phyloP scores from a whole-genome alignment of 35 echinoderm and acorn worm genomes.

The Anneissia japonica region DNA sequence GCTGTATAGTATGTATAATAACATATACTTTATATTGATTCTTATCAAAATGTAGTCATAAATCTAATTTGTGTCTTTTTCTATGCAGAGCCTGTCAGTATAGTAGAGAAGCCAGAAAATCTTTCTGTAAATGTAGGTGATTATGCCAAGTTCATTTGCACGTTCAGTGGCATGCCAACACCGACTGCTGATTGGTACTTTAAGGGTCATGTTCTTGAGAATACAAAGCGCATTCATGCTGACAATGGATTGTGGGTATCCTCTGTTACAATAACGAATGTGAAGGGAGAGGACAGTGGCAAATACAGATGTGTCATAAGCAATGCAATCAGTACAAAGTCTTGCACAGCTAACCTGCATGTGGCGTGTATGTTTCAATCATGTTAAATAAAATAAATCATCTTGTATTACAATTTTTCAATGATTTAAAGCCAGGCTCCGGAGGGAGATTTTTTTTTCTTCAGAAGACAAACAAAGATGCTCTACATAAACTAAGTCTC shows the following conservation, averaged over 20 bases:
- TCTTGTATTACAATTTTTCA: too few species aligned
- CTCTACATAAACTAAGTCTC: too few species aligned
- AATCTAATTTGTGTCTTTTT: neutral
- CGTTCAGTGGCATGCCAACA: slow-evolving; percentile 16
- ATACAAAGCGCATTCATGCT: slow-evolving; percentile 14
- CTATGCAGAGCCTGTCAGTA: slow-evolving; percentile 11
- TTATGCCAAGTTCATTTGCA: slow-evolving; percentile 24
- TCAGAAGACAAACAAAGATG: too few species aligned
- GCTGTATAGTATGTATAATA: too few species aligned
- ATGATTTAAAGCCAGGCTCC: too few species aligned
- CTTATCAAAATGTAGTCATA: too few species aligned
- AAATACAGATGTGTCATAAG: slow-evolving; percentile 32
- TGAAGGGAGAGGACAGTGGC: slow-evolving; percentile 17
- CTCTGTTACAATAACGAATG: neutral
- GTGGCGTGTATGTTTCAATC: slow-evolving; percentile 18
- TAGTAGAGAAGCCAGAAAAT: slow-evolving; percentile 23
- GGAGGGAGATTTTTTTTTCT: too few species aligned
- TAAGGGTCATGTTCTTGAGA: neutral
- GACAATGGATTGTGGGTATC: neutral
- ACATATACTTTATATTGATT: too few species aligned
- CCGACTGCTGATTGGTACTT: slow-evolving; percentile 34
- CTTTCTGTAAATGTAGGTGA: slow-evolving; percentile 26
- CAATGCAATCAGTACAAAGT: slow-evolving; percentile 1
- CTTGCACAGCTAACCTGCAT: slow-evolving; percentile 17
- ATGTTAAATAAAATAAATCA: neutral